Evolutionary conservation across 2,113 vertebrate species (phyloP).

Genomic region (Tragelaphus imberbis): DNA sequence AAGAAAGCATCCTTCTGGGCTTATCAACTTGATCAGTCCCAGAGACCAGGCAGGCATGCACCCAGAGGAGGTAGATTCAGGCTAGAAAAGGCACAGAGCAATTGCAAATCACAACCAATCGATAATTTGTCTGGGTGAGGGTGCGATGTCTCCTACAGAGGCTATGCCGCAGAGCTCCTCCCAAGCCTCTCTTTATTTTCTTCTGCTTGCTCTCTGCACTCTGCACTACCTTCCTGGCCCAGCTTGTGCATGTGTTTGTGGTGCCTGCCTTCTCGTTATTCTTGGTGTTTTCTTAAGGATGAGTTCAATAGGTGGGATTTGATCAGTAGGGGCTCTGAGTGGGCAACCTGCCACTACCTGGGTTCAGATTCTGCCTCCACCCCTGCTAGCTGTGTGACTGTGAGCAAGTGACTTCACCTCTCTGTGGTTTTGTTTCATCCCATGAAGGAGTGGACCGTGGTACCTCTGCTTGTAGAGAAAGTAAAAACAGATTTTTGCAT

Average conservation of each 20-base stretch:
- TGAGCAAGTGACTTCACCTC: background rate
- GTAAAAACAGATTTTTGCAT: too few relatives aligned
- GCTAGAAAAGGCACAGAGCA: too few relatives aligned
- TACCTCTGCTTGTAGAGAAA: background rate
- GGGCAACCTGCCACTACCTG: background rate
- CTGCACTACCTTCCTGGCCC: accelerated
- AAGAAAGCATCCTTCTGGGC: too few relatives aligned
- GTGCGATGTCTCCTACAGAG: accelerated
- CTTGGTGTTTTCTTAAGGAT: background rate
- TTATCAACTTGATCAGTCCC: accelerated
- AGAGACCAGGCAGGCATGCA: background rate
- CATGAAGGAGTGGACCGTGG: accelerated
- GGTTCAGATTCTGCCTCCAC: background rate
- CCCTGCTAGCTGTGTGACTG: background rate
- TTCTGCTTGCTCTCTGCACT: accelerated
- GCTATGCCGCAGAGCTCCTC: accelerated
- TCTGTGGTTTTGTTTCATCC: background rate
- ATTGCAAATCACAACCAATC: accelerated
- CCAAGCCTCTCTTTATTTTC: background rate
- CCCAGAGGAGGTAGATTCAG: too few relatives aligned
- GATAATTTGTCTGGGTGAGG: accelerated
- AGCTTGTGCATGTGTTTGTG: background rate
- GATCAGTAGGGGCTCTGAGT: background rate
- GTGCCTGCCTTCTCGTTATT: background rate
- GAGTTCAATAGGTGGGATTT: background rate